Evolutionary conservation across 1,140 invertebrate species (phyloP), one percentile per base, ranked within the genome.

Genomic region (Papilio dardanus): DNA sequence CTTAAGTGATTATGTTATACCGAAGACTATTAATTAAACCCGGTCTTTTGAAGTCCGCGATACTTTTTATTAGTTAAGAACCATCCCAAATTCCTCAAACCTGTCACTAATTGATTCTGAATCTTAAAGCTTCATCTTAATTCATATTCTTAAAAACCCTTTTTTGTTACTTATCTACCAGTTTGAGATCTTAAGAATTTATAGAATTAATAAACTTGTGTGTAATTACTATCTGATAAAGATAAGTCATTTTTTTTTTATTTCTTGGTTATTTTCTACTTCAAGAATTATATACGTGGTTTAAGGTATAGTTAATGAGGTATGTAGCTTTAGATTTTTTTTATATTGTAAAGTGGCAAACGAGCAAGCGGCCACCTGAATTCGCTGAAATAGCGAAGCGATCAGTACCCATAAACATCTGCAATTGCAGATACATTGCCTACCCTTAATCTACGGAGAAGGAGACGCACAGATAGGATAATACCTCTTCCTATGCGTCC

Each of bases 41-140:
- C 69, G 21, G 24, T 28, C 69, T 71, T 71, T 71, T 71, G 69
- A 71, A n/a, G 40, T 71, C 24, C 24, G 69, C 69, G 69, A 71
- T 42, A 71, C 69, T 71, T 71, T 71, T 71, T 71, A 71, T 71
- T 71, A 28, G 42, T 35, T 28, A 30, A 40, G 69, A 71, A 71
- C 40, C 69, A 24, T 46, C 69, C 69, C 42, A 71, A 71, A 71
- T 71, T 50, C 69, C 69, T 71, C 42, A 71, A 71, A 71, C 69
- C 69, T 46, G 69, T 71, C 69, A 31, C 69, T 71, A 71, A 71
- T 71, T 71, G 69, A 71, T 71, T 71, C 69, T 71, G 69, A 71
- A 71, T 50, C 40, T 69, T n/a, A 50, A 50, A 71, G 69, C 24
- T 35, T 71, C 67, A 69, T 69, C 67, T 40, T 69, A 69, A 69